phyloP scores from a whole-genome alignment of 1,140 invertebrate genomes.

The Atta cephalotes region DNA sequence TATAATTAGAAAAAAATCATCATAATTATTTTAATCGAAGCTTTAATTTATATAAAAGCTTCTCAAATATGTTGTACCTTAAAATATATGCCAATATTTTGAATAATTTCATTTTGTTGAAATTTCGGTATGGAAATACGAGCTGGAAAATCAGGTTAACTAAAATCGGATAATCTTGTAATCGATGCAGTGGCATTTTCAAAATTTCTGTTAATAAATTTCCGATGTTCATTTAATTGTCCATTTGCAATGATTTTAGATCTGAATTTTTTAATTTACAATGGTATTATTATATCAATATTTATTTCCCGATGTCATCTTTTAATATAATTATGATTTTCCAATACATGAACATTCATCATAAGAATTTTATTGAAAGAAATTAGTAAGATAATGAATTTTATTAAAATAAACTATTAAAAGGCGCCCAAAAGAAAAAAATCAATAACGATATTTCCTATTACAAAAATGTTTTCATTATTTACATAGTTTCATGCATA shows the following conservation, averaged over 20 bases:
- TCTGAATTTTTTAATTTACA: constrained; percentile 1
- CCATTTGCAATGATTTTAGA: neutral
- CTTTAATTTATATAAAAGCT: neutral
- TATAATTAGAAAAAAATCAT: neutral
- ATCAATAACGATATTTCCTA: neutral
- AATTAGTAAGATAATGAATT: neutral
- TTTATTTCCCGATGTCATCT: neutral
- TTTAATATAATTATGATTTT: constrained; percentile 1
- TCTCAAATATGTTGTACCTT: neutral
- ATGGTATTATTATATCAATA: neutral
- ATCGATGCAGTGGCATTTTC: constrained; percentile 18
- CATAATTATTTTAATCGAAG: neutral
- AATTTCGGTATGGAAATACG: constrained; percentile 31
- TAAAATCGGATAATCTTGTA: constrained; percentile 22
- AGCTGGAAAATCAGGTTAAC: constrained; percentile 35
- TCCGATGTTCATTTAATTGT: constrained; percentile 4
- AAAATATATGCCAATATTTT: neutral
- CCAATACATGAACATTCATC: neutral
- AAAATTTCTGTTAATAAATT: constrained; percentile 35
- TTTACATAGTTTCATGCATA: constrained; percentile 1
- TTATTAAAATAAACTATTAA: neutral
- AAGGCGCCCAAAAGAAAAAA: neutral
- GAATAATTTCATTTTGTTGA: constrained; percentile 17
- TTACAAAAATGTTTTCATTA: constrained; percentile 6
- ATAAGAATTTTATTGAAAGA: neutral